Evolutionary conservation across 2,888 invertebrate species (phyloP).

Genomic region (Boloria euphrosyne): DNA sequence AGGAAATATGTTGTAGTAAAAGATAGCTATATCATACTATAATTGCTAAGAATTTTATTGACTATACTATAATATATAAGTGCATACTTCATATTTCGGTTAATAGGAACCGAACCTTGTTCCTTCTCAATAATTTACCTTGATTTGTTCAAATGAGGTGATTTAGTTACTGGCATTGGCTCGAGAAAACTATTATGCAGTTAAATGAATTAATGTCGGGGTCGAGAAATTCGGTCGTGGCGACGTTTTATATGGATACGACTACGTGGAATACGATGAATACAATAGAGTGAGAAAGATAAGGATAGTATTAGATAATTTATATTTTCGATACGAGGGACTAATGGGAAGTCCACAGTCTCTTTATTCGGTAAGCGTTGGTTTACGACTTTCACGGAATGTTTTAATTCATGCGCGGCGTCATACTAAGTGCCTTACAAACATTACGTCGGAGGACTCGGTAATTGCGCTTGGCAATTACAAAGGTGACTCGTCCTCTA

Average conservation of each 20-base stretch:
- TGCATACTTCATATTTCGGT: background rate
- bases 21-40: too few species aligned
- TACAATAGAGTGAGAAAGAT: too few species aligned
- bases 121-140: slow-evolving; percentile 16
- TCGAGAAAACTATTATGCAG: slow-evolving; percentile 47
- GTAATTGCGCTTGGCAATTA: slow-evolving; percentile 39
- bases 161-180: slow-evolving; percentile 46
- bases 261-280: background rate
- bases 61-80: too few species aligned
- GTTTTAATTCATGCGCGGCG: slow-evolving; percentile 43
- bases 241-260: background rate
- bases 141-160: slow-evolving; percentile 42
- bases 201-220: slow-evolving; percentile 41
- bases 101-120: background rate
- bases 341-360: slow-evolving; percentile 39
- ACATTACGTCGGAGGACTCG: slow-evolving; percentile 22
- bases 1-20: too few species aligned
- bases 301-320: too few species aligned
- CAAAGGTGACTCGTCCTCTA: slow-evolving; percentile 20
- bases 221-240: background rate
- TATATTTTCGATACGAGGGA: slow-evolving; percentile 16
- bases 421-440: slow-evolving; percentile 33
- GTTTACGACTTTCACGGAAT: slow-evolving; percentile 46
- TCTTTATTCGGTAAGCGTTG: slow-evolving; percentile 43
- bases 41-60: too few species aligned